Conservation (phyloP, 1,140 invertebrate genomes). For the Dryas iulia region DNA sequence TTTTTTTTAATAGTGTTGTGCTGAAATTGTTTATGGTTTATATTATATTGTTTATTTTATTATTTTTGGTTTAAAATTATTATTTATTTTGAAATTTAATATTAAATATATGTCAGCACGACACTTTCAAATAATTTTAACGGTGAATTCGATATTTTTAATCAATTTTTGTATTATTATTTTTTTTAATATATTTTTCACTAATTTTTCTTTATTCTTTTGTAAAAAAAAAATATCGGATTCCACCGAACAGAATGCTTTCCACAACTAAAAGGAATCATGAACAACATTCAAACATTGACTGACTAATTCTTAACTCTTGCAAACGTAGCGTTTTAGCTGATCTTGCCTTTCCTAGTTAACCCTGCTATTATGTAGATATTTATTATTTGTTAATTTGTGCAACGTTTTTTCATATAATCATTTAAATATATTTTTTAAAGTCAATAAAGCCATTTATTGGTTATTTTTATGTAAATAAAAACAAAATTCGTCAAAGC, state of each 20-base stretch:
- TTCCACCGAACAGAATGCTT: slow-evolving; percentile 16
- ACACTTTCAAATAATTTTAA: neutral
- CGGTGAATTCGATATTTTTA: slow-evolving; percentile 4
- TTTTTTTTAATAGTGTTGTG: neutral
- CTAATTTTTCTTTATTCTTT: neutral
- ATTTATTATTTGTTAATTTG: neutral
- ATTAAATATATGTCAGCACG: neutral
- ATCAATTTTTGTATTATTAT: neutral
- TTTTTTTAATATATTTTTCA: neutral
- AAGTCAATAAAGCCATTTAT: too few relatives aligned
- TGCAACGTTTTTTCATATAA: neutral
- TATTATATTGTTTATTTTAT: neutral
- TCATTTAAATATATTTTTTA: neutral
- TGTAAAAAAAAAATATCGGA: neutral
- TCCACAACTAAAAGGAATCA: slow-evolving; percentile 24
- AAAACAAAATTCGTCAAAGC: too few relatives aligned
- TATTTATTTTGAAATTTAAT: neutral
- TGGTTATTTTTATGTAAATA: neutral
- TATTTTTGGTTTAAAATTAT: neutral
- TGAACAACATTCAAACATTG: slow-evolving; percentile 13
- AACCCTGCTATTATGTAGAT: neutral
- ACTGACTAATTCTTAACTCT: neutral
- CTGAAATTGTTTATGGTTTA: neutral
- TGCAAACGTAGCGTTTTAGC: neutral
- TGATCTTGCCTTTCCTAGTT: neutral